Evolutionary conservation across 1,140 invertebrate genomes (phyloP).

Genomic region (Aphis gossypii): DNA sequence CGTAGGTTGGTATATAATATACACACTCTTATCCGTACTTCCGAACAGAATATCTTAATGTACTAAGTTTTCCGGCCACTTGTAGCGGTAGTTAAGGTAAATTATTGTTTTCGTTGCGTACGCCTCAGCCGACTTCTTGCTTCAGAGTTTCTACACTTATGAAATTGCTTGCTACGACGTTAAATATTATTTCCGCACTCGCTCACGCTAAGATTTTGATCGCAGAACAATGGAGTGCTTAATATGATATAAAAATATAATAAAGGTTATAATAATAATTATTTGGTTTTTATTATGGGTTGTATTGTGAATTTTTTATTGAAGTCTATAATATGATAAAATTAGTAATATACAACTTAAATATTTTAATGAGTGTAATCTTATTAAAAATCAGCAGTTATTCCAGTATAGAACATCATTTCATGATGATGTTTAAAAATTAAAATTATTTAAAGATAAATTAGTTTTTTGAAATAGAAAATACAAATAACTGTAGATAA

Average conservation of each 20-base stretch:
- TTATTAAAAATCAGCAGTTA: background rate
- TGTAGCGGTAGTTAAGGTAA: constrained; percentile 21
- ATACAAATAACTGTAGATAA: background rate
- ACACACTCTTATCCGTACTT: background rate
- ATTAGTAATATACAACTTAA: background rate
- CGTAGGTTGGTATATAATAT: background rate
- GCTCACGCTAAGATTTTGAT: background rate
- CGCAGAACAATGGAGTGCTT: background rate
- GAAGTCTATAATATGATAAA: background rate
- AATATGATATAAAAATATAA: background rate
- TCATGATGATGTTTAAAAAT: background rate
- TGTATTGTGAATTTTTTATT: background rate
- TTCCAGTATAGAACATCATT: background rate
- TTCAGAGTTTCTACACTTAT: background rate
- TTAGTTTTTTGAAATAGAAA: background rate
- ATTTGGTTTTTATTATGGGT: no score
- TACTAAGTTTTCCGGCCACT: constrained; percentile 3
- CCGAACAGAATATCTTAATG: constrained; percentile 16
- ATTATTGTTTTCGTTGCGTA: constrained; percentile 22
- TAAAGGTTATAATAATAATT: background rate
- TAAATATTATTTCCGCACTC: background rate
- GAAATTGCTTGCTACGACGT: background rate
- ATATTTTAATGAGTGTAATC: background rate
- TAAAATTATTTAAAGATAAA: background rate
- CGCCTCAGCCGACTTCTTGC: background rate